Evolutionary conservation across 64 coral and sea anemone genomes (phyloP).

Genomic region (Catalaphyllia jardinei): DNA sequence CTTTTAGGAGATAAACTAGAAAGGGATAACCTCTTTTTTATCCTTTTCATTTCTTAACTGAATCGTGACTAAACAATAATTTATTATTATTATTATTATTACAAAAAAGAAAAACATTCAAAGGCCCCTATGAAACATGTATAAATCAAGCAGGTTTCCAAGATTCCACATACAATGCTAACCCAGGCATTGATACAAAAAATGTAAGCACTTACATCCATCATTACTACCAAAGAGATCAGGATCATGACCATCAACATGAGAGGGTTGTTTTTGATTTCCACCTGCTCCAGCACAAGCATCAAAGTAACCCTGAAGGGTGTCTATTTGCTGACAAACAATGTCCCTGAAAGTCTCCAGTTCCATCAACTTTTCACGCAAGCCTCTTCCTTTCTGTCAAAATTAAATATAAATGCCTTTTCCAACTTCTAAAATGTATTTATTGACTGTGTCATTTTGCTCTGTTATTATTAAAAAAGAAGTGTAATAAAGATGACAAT

Average conservation of each 20-base stretch:
- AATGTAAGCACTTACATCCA: slow-evolving; percentile 11
- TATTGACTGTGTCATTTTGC: background rate
- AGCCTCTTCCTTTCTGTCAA: slow-evolving; percentile 80
- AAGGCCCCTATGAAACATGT: no score
- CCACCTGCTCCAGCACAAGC: slow-evolving; percentile 77
- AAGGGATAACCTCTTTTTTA: no score
- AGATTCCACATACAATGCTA: no score
- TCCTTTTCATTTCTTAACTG: no score
- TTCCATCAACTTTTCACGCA: slow-evolving; percentile 96
- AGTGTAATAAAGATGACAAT: background rate
- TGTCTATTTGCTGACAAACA: slow-evolving; percentile 96
- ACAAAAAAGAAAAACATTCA: no score
- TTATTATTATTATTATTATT: no score
- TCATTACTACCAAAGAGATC: slow-evolving; percentile 83
- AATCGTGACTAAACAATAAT: no score
- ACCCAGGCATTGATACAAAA: no score
- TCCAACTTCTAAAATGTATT: background rate
- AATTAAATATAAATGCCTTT: background rate
- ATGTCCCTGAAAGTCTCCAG: slow-evolving; percentile 96
- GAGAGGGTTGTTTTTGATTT: slow-evolving; percentile 29
- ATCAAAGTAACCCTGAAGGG: slow-evolving; percentile 94
- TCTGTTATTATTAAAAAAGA: no score
- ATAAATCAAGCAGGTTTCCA: no score
- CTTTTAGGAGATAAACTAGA: no score
- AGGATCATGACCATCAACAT: slow-evolving; percentile 47